phyloP scores from a whole-genome alignment of 2,888 invertebrate species.

The Meandrusa payeni region DNA sequence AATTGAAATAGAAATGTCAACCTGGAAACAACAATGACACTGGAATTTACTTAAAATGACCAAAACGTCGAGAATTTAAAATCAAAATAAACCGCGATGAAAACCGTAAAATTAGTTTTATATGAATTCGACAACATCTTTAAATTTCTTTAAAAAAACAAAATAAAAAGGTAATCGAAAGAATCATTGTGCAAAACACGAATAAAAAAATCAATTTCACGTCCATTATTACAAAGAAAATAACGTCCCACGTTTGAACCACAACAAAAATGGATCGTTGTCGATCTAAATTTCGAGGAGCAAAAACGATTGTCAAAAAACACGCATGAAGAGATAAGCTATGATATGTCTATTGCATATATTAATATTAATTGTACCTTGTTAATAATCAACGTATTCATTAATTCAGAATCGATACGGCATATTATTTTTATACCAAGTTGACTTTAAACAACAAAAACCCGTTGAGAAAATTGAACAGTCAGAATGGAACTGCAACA shows the following conservation, averaged over 20 bases:
- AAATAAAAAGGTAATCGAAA: neutral
- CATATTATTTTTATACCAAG: neutral
- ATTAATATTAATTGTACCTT: constrained; percentile 21
- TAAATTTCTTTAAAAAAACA: no score
- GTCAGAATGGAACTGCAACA: constrained; percentile 1
- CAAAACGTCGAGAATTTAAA: no score
- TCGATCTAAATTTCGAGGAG: constrained; percentile 13
- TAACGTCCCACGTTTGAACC: neutral
- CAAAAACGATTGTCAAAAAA: constrained; percentile 23
- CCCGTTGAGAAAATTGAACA: neutral
- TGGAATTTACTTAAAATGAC: no score
- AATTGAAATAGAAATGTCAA: no score
- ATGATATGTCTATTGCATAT: constrained; percentile 14
- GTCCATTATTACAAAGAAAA: no score
- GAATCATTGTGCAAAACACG: neutral
- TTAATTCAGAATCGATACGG: constrained; percentile 7
- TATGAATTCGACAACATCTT: no score
- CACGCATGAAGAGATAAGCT: constrained; percentile 19
- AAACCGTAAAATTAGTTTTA: no score
- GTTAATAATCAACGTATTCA: constrained; percentile 16
- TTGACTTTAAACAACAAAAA: neutral
- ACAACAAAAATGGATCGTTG: constrained; percentile 12
- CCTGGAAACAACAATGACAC: no score
- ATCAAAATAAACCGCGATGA: no score
- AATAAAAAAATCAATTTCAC: neutral